Evolutionary conservation across 2,888 invertebrate species (phyloP), one percentile per base, ranked within the genome.

Genomic region (Tridacna crocea): DNA sequence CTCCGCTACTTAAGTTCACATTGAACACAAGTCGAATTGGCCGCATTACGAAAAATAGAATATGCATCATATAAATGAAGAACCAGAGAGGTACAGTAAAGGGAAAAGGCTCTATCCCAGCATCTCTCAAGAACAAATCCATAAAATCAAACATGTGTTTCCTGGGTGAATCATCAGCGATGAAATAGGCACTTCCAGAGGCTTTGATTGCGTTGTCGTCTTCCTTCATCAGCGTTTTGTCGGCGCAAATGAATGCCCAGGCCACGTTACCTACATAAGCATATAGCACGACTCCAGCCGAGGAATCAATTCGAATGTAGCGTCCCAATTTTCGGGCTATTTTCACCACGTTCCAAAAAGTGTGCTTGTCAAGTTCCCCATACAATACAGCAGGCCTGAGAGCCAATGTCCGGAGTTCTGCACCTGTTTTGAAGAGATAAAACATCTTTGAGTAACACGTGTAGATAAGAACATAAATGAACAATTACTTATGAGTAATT

Each of bases 241-340:
- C 95, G 11, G 96, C 96, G 79, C 95, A 95, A 0, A 96, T 90
- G 88, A 96, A 96, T 1, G 96, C 96, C 96, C 96, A 96, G 1
- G 96, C 96, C 0, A 95, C 96, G 87, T 96, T 96, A 17, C 96
- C 96, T 94, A 91, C 90, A 61, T 93, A 93, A 6, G 90, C 84
- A 68, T 90, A 88, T 85, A 88, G 95, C 87, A 92, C 96, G 95
- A 80, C 85, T 60, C 85, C 92, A 72, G 95, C 95, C 88, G 95
- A 95, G n/a, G 95, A 95, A 3, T 95, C 95, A 26, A 96, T 92
- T 46, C 95, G 94, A 0, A 95, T 95, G 2, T 92, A 92, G 60
- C 95, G 95, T 26, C 95, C 94, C 58, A 94, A 92, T 22, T 92
- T 93, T 60, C 95, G 94, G 3, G 96, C 95, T 26, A 95, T 92